Evolutionary conservation across 2,888 invertebrate genomes (phyloP).

Genomic region (Drepanosiphum platanoidis): DNA sequence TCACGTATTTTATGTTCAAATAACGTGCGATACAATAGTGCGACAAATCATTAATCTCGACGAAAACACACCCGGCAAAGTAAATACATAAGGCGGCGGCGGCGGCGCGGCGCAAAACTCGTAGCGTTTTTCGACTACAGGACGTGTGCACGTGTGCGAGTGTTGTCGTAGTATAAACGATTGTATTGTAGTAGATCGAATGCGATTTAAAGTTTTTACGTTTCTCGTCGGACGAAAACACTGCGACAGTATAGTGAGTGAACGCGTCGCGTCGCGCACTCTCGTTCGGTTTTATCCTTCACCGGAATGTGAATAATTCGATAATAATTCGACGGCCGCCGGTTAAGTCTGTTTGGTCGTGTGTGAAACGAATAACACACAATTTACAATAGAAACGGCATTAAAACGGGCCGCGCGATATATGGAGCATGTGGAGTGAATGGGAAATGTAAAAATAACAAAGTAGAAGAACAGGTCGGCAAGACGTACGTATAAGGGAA

Average conservation of each 20-base stretch:
- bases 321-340: not conserved
- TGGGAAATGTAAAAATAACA: slow-evolving; percentile 52
- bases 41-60: no score
- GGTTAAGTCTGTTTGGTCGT: not conserved
- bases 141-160: no score
- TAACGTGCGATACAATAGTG: no score
- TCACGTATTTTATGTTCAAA: no score
- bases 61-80: no score
- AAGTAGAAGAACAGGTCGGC: slow-evolving; percentile 42
- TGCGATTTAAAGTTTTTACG: no score
- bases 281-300: not conserved
- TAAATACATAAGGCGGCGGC: no score
- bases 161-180: no score
- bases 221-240: no score
- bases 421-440: slow-evolving; percentile 42
- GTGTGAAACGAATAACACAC: slow-evolving; percentile 33
- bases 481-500: slow-evolving; percentile 12
- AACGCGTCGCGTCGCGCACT: not conserved
- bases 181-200: no score
- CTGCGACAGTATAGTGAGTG: not conserved
- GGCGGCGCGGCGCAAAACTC: no score
- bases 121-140: no score
- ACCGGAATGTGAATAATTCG: slow-evolving; percentile 3
- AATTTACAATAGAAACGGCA: slow-evolving; percentile 37
- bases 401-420: slow-evolving; percentile 14